Percentiles rank a stretch among this genome's conserved stretches.
These are phyloP conservation scores for Manacus vitellinus DNA, from an alignment of 2,113 vertebrate species.

Conservation along the genomic window DNA sequence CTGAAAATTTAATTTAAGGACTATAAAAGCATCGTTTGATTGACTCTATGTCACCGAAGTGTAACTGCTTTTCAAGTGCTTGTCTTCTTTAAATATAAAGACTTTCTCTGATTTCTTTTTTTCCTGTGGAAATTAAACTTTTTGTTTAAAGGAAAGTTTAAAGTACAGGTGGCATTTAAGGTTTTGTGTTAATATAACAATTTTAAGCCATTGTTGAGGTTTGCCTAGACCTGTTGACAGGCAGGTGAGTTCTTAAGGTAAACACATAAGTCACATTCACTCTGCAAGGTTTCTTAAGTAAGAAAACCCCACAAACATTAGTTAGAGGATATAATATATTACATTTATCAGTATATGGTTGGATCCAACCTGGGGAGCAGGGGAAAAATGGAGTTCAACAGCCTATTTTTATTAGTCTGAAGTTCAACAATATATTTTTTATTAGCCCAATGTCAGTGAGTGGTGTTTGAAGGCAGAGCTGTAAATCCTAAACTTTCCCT, in stretches of 20 bases:
- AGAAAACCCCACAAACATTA: neutral
- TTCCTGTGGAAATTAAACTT: neutral
- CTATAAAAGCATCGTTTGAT: neutral
- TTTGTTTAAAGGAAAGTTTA: neutral
- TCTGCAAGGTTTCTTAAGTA: neutral
- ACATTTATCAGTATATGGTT: neutral
- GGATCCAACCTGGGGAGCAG: neutral
- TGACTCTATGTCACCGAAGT: neutral
- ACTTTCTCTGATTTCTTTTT: neutral
- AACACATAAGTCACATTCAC: neutral
- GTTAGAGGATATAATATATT: neutral
- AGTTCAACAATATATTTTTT: neutral
- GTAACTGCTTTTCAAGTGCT: neutral
- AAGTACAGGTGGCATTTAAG: neutral
- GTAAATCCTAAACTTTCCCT: neutral
- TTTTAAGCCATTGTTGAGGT: neutral
- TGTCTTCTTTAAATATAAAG: neutral
- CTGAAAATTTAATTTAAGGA: neutral
- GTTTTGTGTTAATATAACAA: neutral
- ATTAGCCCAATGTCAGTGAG: neutral
- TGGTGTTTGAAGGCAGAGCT: neutral
- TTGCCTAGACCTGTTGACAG: neutral
- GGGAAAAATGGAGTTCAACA: neutral
- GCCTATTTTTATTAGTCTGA: neutral
- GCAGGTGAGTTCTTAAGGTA: neutral